phyloP scores from a whole-genome alignment of 1,140 invertebrate genomes.

The Andrena cerasifolii region DNA sequence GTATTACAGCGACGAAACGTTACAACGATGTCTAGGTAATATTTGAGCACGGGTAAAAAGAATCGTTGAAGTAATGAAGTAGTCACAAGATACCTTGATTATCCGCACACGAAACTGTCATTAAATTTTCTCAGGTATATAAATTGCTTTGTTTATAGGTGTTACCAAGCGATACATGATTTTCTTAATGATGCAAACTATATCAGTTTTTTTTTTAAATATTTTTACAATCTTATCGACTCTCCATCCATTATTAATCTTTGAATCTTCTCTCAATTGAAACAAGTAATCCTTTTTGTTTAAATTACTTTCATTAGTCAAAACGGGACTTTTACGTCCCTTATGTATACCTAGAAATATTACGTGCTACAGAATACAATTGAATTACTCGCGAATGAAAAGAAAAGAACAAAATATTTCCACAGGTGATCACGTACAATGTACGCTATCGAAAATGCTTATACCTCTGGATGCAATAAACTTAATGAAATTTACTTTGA shows the following conservation, averaged over 20 bases:
- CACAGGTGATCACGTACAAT: slow-evolving; percentile 28
- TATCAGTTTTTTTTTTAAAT: slow-evolving; percentile 1
- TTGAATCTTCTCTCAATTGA: background rate
- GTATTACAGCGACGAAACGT: background rate
- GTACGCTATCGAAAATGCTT: slow-evolving; percentile 16
- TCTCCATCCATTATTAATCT: slow-evolving; percentile 16
- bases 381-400: slow-evolving; percentile 38
- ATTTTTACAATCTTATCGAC: slow-evolving; percentile 38
- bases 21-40: slow-evolving; percentile 2
- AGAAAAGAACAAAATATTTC: slow-evolving; percentile 7
- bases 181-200: slow-evolving; percentile 30
- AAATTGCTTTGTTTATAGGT: slow-evolving; percentile 5
- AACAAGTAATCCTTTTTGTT: slow-evolving; percentile 47
- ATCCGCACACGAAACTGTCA: slow-evolving; percentile 20
- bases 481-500: slow-evolving; percentile 9
- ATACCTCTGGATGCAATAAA: slow-evolving; percentile 26
- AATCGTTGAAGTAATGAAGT: slow-evolving; percentile 34
- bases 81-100: slow-evolving; percentile 30
- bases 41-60: slow-evolving; percentile 36
- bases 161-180: slow-evolving; percentile 22
- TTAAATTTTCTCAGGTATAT: slow-evolving; percentile 29
- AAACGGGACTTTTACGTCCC: slow-evolving; percentile 28
- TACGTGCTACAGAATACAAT: slow-evolving; percentile 34
- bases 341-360: slow-evolving; percentile 43
- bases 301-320: slow-evolving; percentile 53